Percentiles rank a stretch among this genome's conserved stretches.
Conservation (phyloP, 2,113 vertebrate species). For the Megalops atlanticus region DNA sequence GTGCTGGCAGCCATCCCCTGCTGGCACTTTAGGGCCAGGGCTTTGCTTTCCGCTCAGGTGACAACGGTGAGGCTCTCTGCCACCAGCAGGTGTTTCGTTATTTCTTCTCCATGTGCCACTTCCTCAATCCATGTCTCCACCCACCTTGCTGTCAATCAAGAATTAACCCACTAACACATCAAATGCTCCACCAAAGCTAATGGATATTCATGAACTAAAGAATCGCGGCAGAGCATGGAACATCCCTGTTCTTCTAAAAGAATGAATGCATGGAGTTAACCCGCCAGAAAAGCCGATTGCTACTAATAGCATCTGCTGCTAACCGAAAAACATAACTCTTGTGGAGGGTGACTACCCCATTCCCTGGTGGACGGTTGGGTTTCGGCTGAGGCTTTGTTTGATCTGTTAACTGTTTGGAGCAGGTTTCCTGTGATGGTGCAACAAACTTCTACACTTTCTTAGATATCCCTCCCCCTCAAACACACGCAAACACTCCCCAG, state of each 20-base stretch:
- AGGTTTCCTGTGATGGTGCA: background rate
- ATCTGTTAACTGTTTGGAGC: too few relatives aligned
- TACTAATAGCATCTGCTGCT: background rate
- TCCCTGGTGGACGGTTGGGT: background rate
- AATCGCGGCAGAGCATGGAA: slow-evolving; percentile 6
- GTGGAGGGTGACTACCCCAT: background rate
- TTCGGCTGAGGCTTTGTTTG: too few relatives aligned
- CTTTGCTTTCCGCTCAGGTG: slow-evolving; percentile 75
- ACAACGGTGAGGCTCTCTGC: slow-evolving; percentile 76
- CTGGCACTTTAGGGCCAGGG: slow-evolving; percentile 79
- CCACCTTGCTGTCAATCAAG: background rate
- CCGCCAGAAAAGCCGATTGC: background rate
- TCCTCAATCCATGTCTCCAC: background rate
- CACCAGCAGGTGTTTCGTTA: too few relatives aligned
- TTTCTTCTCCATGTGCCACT: background rate
- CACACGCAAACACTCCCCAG: background rate
- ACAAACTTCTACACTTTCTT: background rate
- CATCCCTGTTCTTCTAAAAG: background rate
- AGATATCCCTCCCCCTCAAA: background rate
- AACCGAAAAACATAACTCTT: background rate
- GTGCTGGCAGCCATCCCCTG: slow-evolving; percentile 82
- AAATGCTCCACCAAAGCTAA: background rate
- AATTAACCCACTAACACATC: slow-evolving; percentile 4
- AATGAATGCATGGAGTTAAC: background rate
- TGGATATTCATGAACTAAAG: background rate